phyloP scores from a whole-genome alignment of 1,140 invertebrate genomes.

The Metaphire vulgaris region DNA sequence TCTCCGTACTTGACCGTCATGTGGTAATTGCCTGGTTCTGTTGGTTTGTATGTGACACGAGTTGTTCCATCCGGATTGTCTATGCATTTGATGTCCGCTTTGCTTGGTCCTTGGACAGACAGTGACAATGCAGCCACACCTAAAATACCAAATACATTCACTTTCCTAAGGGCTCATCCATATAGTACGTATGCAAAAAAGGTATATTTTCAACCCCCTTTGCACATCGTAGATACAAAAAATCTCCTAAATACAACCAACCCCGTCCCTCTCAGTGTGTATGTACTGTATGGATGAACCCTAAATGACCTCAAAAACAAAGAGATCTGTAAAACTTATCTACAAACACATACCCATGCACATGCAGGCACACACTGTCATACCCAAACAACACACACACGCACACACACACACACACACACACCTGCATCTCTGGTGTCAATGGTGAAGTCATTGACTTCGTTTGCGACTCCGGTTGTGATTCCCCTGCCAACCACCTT shows the following conservation, averaged over 20 bases:
- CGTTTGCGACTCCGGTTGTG: constrained; percentile 84
- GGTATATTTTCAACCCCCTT: too few relatives aligned
- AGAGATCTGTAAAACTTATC: too few relatives aligned
- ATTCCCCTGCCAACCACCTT: constrained; percentile 77
- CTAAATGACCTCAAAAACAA: too few relatives aligned
- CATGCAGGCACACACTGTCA: background rate
- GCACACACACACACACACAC: too few relatives aligned
- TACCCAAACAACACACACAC: too few relatives aligned
- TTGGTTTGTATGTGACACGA: constrained; percentile 90
- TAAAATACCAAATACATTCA: too few relatives aligned
- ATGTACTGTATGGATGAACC: too few relatives aligned
- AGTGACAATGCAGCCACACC: constrained; percentile 14
- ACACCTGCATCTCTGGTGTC: constrained; percentile 82
- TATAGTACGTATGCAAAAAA: too few relatives aligned
- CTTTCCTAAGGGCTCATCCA: too few relatives aligned
- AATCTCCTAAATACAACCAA: background rate
- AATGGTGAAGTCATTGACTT: constrained; percentile 83
- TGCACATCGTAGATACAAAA: too few relatives aligned
- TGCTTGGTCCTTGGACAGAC: constrained; percentile 65
- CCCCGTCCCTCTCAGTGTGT: background rate
- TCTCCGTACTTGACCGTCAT: constrained; percentile 96
- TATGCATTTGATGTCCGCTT: constrained; percentile 93
- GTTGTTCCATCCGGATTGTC: constrained; percentile 92
- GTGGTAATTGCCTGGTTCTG: constrained; percentile 94
- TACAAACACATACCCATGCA: too few relatives aligned